Conservation (phyloP, 2,113 vertebrate genomes). For the Nibea coibor region DNA sequence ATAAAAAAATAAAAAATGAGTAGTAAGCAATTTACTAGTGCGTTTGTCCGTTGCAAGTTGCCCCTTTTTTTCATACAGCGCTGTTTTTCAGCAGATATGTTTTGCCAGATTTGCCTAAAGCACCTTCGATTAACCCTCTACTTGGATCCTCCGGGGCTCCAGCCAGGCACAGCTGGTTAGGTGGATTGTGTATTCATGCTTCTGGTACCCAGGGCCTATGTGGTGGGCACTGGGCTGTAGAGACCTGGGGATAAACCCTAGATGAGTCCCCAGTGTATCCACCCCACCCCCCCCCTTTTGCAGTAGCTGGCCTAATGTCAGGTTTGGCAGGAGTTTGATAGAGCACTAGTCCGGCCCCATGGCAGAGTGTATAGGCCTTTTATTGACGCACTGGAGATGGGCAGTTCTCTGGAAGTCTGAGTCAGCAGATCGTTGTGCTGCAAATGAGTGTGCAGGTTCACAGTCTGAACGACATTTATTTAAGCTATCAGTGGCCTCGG, state of each 20-base stretch:
- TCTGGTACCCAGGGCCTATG: conserved; percentile 63
- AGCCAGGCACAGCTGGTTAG: conserved; percentile 70
- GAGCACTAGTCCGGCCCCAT: conserved; percentile 61
- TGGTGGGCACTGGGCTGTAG: conserved; percentile 62
- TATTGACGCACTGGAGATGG: conserved; percentile 77
- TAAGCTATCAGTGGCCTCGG: conserved; percentile 47
- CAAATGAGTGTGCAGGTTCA: conserved; percentile 57
- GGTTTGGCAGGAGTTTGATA: conserved; percentile 70
- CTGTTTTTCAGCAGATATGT: conserved; percentile 29
- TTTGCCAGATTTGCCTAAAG: conserved; percentile 57
- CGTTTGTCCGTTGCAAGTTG: not conserved
- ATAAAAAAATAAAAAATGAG: not conserved
- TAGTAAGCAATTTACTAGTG: not conserved
- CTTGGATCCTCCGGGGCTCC: conserved; percentile 40
- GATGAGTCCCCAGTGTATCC: conserved; percentile 72
- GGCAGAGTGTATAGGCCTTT: conserved; percentile 59
- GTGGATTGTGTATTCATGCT: conserved; percentile 55
- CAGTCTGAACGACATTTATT: conserved; percentile 56
- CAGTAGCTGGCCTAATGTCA: conserved; percentile 79
- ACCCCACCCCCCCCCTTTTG: conserved; percentile 81
- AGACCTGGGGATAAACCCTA: conserved; percentile 61
- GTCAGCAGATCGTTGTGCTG: conserved; percentile 74
- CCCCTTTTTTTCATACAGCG: not conserved
- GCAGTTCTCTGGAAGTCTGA: conserved; percentile 68
- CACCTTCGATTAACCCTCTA: conserved; percentile 49